Percentiles rank a stretch among this genome's conserved stretches.
These are phyloP conservation scores for Marcusenius ussheri DNA, from an alignment of 2,113 vertebrate genomes.

Conservation along the genomic window DNA sequence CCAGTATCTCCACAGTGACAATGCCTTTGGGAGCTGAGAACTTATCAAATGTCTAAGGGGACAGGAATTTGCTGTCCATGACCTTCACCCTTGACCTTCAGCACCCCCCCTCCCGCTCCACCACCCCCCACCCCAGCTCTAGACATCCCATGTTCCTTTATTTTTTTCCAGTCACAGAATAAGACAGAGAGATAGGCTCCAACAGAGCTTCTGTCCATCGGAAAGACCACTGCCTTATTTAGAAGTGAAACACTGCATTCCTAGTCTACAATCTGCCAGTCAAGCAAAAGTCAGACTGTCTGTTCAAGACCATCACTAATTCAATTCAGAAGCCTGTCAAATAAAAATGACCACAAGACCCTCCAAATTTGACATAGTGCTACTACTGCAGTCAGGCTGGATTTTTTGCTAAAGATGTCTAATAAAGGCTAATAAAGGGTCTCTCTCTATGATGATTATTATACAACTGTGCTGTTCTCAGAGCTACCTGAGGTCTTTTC, in stretches of 20 bases:
- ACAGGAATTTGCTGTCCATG: neutral
- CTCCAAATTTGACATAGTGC: neutral
- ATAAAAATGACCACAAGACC: neutral
- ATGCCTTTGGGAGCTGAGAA: constrained; percentile 29
- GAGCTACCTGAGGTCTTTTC: neutral
- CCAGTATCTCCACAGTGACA: constrained; percentile 16
- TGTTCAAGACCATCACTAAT: neutral
- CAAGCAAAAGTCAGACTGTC: neutral
- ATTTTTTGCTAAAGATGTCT: neutral
- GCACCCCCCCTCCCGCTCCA: neutral
- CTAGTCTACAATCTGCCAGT: neutral
- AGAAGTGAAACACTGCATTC: constrained; percentile 7
- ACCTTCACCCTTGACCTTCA: neutral
- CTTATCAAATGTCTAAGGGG: neutral
- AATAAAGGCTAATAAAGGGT: neutral
- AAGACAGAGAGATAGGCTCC: neutral
- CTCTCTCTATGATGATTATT: neutral
- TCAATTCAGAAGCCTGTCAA: neutral
- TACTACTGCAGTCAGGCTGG: neutral
- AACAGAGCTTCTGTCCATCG: neutral
- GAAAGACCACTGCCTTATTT: neutral
- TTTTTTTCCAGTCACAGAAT: neutral
- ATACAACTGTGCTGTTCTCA: neutral
- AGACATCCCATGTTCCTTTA: neutral
- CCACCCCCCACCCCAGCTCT: neutral